Conservation (phyloP, 2,113 vertebrate species). For the Engystomops pustulosus region DNA sequence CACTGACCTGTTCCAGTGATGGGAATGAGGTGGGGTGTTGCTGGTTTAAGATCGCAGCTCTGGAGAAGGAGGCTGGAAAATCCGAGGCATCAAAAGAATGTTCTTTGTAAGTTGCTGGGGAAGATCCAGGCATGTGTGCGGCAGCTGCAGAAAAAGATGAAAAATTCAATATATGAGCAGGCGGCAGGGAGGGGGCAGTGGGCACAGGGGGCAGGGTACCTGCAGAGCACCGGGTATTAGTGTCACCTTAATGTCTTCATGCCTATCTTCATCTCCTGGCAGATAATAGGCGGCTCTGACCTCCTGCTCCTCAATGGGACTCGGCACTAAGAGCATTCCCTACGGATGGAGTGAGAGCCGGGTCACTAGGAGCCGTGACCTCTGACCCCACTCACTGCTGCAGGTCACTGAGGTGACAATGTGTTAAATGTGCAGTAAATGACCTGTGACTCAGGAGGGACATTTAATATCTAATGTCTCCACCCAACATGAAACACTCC, state of each 20-base stretch:
- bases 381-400: constrained; percentile 27
- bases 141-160: constrained; percentile 33
- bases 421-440: constrained; percentile 36
- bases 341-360: neutral
- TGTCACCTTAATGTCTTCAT: constrained; percentile 32
- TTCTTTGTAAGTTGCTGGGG: constrained; percentile 54
- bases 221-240: constrained; percentile 7
- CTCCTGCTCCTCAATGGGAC: constrained; percentile 1
- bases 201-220: neutral
- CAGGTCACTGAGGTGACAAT: constrained; percentile 51
- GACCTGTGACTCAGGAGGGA: constrained; percentile 36
- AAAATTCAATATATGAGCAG: neutral
- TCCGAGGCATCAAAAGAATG: constrained; percentile 56
- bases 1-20: neutral
- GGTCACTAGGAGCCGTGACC: constrained; percentile 34
- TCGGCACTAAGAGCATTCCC: constrained; percentile 24
- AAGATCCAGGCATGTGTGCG: constrained; percentile 56
- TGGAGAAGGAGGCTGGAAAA: constrained; percentile 51
- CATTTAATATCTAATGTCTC: constrained; percentile 44
- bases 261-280: neutral
- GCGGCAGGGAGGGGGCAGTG: neutral
- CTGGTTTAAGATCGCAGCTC: neutral
- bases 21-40: neutral
- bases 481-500: neutral
- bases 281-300: neutral